Evolutionary conservation across 2,113 vertebrate species (phyloP).

Genomic region (Riparia riparia): DNA sequence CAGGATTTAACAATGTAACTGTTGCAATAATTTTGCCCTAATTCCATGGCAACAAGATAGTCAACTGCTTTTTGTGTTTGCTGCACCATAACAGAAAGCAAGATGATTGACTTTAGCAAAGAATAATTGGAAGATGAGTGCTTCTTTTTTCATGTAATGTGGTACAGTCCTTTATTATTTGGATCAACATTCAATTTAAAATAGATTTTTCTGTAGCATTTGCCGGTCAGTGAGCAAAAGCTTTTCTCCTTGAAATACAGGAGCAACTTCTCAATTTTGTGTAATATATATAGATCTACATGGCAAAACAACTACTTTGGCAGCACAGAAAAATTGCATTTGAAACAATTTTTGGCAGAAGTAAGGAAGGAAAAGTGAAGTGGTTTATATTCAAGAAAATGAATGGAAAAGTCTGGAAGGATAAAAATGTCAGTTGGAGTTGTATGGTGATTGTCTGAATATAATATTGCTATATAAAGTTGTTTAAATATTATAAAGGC

Average conservation of each 20-base stretch:
- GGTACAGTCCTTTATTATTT: conserved; percentile 17
- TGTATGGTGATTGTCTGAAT: background rate
- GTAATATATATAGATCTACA: background rate
- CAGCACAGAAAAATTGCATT: background rate
- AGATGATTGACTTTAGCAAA: conserved; percentile 1
- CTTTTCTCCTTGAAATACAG: background rate
- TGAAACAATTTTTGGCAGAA: background rate
- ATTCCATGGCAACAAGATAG: background rate
- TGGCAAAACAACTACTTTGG: background rate
- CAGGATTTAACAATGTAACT: background rate
- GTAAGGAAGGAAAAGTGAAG: background rate
- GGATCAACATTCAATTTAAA: conserved; percentile 38
- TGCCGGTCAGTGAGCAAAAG: background rate
- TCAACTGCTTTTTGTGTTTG: background rate
- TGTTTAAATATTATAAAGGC: background rate
- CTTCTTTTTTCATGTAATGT: background rate
- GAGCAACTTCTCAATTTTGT: background rate
- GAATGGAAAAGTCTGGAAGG: background rate
- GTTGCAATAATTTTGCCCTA: background rate
- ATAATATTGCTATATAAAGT: background rate
- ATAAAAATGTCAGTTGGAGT: background rate
- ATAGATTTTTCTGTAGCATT: conserved; percentile 32
- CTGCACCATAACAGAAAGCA: background rate
- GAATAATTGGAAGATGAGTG: background rate
- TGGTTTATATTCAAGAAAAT: background rate